phyloP scores from a whole-genome alignment of 2,888 invertebrate genomes.

The Lamellibrachia satsuma region DNA sequence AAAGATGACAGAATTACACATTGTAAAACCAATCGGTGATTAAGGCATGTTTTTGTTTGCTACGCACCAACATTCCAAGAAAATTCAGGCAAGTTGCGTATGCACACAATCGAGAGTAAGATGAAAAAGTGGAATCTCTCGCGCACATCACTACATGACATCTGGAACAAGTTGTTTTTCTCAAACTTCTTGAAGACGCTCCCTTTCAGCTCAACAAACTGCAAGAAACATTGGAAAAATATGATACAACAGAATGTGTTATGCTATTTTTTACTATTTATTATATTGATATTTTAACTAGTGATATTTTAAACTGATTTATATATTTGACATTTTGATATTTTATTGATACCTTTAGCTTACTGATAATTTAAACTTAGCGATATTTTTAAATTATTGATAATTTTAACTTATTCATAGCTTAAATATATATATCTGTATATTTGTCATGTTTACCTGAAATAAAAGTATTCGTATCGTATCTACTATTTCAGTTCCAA shows the following conservation, averaged over 20 bases:
- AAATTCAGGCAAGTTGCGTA: slow-evolving; percentile 98
- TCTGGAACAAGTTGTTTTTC: slow-evolving; percentile 92
- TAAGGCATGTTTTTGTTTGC: background rate
- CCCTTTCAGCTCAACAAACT: slow-evolving; percentile 99
- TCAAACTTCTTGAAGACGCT: slow-evolving; percentile 99
- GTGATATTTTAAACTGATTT: too few species aligned
- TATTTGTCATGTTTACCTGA: too few species aligned
- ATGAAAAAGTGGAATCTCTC: slow-evolving; percentile 94
- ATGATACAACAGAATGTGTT: too few species aligned
- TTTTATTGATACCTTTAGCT: too few species aligned
- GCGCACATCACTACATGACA: slow-evolving; percentile 96
- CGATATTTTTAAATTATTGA: too few species aligned
- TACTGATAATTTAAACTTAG: too few species aligned
- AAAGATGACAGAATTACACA: too few species aligned
- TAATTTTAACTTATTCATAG: too few species aligned
- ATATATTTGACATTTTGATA: too few species aligned
- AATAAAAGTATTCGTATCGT: background rate
- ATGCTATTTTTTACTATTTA: too few species aligned
- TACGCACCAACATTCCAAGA: slow-evolving; percentile 82
- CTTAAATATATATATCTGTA: too few species aligned
- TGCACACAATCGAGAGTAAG: slow-evolving; percentile 88
- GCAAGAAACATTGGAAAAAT: slow-evolving; percentile 35
- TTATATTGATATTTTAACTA: too few species aligned
- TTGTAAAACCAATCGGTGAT: background rate
- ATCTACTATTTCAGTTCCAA: background rate